phyloP scores from a whole-genome alignment of 35 echinoderm and acorn worm species.

The Diadema setosum region DNA sequence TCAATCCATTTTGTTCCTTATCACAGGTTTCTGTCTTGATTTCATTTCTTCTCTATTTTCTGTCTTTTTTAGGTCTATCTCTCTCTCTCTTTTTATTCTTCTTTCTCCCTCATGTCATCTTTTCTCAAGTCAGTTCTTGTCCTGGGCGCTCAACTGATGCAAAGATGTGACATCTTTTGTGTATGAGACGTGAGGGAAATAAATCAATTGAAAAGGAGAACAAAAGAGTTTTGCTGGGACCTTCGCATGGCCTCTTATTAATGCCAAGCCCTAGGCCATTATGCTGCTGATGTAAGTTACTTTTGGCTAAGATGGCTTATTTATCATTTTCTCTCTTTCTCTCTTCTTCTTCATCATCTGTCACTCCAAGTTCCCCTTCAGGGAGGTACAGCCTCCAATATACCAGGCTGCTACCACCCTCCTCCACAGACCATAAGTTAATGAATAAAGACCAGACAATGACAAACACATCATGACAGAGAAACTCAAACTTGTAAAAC shows the following conservation, averaged over 20 bases:
- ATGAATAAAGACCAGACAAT: no score
- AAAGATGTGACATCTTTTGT: not conserved
- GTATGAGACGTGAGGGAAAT: not conserved
- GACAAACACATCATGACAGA: no score
- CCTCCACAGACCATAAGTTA: no score
- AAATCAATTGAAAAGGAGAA: not conserved
- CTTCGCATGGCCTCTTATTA: not conserved
- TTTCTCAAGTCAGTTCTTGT: no score
- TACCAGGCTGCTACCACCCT: no score
- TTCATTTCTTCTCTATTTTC: not conserved
- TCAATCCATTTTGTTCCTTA: no score
- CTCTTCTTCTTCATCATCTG: not conserved
- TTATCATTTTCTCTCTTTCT: not conserved
- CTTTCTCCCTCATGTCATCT: no score
- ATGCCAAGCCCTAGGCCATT: constrained; percentile 21
- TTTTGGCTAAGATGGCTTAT: not conserved
- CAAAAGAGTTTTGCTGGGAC: not conserved
- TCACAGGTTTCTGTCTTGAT: not conserved
- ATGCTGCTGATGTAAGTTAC: not conserved
- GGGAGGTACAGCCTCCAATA: no score
- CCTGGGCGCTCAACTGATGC: no score
- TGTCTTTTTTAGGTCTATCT: no score
- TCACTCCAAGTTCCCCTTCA: not conserved
- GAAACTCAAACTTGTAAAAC: no score
- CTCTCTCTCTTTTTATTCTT: no score